Evolutionary conservation across 2,113 vertebrate species (phyloP), one percentile per base, ranked within the genome.

Genomic region (Equus przewalskii): DNA sequence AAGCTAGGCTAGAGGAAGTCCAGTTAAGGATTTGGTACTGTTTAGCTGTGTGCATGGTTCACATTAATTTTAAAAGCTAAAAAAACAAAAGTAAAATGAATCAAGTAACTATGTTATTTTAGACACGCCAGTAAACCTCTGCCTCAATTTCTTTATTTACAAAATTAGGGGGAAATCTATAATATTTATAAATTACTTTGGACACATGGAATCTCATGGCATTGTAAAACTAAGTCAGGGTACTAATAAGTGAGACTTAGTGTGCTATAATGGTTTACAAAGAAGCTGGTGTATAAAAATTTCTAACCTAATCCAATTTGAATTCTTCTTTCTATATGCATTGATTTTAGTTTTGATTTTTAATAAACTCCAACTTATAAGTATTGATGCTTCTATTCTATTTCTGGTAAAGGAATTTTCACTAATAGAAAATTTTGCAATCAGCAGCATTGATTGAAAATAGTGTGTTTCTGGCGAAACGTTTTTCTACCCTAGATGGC

Each of bases 321-420:
- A 79, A 75, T 73, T 91, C 41, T 78, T 69, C 51, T 93, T 89
- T 88, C 56, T 41, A 6, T 11, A 18, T 5, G 1, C 69, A 89
- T 90, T 67, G 46, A 69, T 92, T 95, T 89, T 9, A 78, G 54
- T 87, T 97, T 93, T 89, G 44, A 78, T 56, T 97, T 97, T 95
- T 79, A 84, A 70, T 62, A 46, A 83, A 94, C 62, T 79, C 26
- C 14, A 70, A 11, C 67, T 13, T 89, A 7, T 49, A 89, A 19
- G 69, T 78, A 14, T 96, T 41, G 8, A 88, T 81, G 33, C 83
- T 96, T 97, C 51, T 92, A 7, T 41, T 88, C 73, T 97, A 58
- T 73, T 91, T 87, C 96, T 95, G 30, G 79, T 60, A 51, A 87
- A 78, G 73, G 0, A 33, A 84, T 82, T 95, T 98, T 85, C 0